phyloP scores from a whole-genome alignment of 2,113 vertebrate genomes.

The Lophura nycthemera region DNA sequence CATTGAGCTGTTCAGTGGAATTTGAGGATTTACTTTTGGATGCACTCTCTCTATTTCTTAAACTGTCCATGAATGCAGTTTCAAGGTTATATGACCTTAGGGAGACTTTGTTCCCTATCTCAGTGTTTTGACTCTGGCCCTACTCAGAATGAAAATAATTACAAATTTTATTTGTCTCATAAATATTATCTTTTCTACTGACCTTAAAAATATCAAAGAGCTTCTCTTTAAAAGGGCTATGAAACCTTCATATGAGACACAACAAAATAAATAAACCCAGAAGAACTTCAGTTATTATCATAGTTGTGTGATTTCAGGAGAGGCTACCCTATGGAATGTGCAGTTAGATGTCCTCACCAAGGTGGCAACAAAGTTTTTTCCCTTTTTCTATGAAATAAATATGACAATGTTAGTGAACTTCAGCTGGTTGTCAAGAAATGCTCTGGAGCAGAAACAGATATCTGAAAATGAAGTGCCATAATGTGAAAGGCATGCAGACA shows the following conservation, averaged over 20 bases:
- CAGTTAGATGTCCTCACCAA: not conserved
- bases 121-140: conserved; percentile 6
- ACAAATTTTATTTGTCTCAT: not conserved
- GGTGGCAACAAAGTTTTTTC: not conserved
- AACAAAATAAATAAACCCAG: not conserved
- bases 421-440: not conserved
- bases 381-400: not conserved
- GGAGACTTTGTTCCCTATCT: conserved; percentile 16
- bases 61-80: not conserved
- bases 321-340: rapidly evolving
- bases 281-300: not conserved
- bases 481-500: not conserved
- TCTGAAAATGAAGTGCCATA: not conserved
- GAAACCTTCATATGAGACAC: not conserved
- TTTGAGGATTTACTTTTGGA: not conserved
- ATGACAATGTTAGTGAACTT: not conserved
- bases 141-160: not conserved
- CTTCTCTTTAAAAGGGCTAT: not conserved
- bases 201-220: not conserved
- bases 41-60: conserved; percentile 8
- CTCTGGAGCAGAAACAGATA: not conserved
- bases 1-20: not conserved
- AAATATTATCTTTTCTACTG: not conserved
- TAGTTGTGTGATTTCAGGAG: not conserved
- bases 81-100: not conserved